Evolutionary conservation across 2,113 vertebrate genomes (phyloP).

Genomic region (Aplodontia rufa): DNA sequence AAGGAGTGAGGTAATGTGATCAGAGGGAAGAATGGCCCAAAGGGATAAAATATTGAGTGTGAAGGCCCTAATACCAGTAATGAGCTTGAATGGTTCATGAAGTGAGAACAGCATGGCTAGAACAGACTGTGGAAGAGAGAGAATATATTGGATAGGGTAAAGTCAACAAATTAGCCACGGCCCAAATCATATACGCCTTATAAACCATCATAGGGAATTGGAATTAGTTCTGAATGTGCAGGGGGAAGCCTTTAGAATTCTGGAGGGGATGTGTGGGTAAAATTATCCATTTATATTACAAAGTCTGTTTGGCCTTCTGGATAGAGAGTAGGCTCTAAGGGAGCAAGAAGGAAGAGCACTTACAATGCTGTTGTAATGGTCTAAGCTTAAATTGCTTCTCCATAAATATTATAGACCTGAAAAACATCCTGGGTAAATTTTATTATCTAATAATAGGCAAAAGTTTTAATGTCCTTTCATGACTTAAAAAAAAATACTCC

Average conservation of each 20-base stretch:
- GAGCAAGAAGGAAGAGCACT: not conserved
- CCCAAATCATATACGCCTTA: not conserved
- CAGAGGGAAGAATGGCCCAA: not conserved
- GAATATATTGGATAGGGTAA: not conserved
- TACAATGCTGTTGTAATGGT: slow-evolving; percentile 8
- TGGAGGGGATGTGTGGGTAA: not conserved
- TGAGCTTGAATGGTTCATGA: not conserved
- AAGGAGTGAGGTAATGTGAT: not conserved
- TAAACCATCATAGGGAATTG: not conserved
- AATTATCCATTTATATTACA: slow-evolving; percentile 12
- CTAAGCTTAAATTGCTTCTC: slow-evolving; percentile 3
- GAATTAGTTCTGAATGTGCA: slow-evolving; percentile 38
- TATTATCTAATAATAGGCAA: too few species aligned
- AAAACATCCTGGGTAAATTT: too few species aligned
- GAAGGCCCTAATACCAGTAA: not conserved
- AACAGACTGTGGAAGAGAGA: not conserved
- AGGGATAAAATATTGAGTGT: not conserved
- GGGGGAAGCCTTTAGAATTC: not conserved
- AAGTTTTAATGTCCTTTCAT: too few species aligned
- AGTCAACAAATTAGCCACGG: not conserved
- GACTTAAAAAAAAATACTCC: too few species aligned
- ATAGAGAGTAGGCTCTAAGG: not conserved
- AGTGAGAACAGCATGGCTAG: not conserved
- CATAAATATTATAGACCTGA: too few species aligned
- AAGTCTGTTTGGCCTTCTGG: not conserved